Evolutionary conservation across 2,113 vertebrate genomes (phyloP), one percentile per base, ranked within the genome.

Genomic region (Solenodon paradoxus): DNA sequence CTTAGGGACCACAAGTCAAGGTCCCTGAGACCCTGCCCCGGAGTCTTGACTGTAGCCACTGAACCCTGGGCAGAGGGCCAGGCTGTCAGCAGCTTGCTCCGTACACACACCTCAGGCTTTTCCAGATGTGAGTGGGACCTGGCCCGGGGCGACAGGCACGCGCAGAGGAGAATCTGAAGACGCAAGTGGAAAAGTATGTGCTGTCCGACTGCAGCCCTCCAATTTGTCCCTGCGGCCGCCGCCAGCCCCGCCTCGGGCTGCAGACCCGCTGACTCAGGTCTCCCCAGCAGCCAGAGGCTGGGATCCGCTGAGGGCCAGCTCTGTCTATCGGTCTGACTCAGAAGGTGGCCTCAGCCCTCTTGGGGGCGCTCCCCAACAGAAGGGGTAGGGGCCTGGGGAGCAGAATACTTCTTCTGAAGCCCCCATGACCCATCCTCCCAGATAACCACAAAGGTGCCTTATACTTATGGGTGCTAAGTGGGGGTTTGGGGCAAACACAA

Each of bases 181-280:
- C 97, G 97, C 97, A 98, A 98, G 96, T 91, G 45, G 96, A 97
- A 97, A 98, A 98, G 97, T 99, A 98, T 98, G 98, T 24, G 74
- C 84, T 95, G 87, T 97, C 92, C 94, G 97, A 97, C 97, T 87
- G 35, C 98, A 98, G 98, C 95, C 98, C 96, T 92, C 92, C 97
- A 98, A 98, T 98, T 98, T 98, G 95, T 97, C 98, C 97, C 98
- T 96, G 98, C 0, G 42, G 92, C 51, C 0, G 84, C 92, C 3
- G n/a, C 71, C 79, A 26, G 83, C 87, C 81, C 94, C 5, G 26
- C 93, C 96, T 75, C 51, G 97, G 98, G 97, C 98, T 92, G 88
- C 87, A 97, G 97, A 97, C 98, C 88, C 98, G 99, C 98, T 99
- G 98, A 99, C 97, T 99, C 98, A 98, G 98, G 98, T 55, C 92